Evolutionary conservation across 2,113 vertebrate species (phyloP).

Genomic region (Psittacus erithacus): DNA sequence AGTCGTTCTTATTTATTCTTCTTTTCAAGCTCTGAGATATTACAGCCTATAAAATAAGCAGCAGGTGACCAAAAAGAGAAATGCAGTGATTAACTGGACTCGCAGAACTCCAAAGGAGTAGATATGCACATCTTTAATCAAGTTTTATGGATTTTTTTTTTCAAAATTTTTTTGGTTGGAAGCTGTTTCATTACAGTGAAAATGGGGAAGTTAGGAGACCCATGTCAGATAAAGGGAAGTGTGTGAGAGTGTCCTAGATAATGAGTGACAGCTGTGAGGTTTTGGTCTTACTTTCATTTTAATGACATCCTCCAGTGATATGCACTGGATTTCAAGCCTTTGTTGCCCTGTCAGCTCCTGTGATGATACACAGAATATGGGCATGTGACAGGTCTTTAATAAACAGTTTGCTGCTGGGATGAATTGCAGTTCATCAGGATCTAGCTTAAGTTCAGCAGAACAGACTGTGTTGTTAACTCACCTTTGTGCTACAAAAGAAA

Average conservation of each 20-base stretch:
- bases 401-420: constrained; percentile 61
- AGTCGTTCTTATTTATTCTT: not conserved
- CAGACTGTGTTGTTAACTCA: constrained; percentile 26
- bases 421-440: constrained; percentile 58
- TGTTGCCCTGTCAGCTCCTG: constrained; percentile 38
- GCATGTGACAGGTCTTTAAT: constrained; percentile 67
- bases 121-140: not conserved
- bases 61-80: not conserved
- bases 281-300: constrained; percentile 67
- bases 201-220: not conserved
- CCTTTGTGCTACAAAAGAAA: constrained; percentile 28
- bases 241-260: constrained; percentile 62
- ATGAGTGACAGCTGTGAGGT: constrained; percentile 55
- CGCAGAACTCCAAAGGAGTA: not conserved
- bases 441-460: constrained; percentile 34
- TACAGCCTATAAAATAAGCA: not conserved
- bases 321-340: constrained; percentile 61
- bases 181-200: constrained; percentile 13
- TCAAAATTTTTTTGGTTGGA: not conserved
- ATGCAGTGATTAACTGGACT: not conserved
- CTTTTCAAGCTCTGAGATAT: constrained; percentile 3
- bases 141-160: not conserved
- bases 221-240: constrained; percentile 12
- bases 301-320: constrained; percentile 62
- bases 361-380: constrained; percentile 44